These are phyloP conservation scores for Drosophila picticornis DNA, from an alignment of 2,888 invertebrate species.

Conservation along the genomic window DNA sequence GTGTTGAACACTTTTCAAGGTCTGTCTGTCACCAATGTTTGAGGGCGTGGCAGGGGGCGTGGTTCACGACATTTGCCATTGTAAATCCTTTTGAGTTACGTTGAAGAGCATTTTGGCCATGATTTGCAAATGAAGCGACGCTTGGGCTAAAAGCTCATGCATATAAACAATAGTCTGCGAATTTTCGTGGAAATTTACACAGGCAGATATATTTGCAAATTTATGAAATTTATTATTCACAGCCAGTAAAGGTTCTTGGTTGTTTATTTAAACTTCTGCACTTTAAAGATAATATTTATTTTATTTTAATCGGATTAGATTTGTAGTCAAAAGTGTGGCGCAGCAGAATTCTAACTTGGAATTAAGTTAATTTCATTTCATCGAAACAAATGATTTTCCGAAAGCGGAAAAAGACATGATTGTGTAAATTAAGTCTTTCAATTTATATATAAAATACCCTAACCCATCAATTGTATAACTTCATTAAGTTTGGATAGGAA, in stretches of 20 bases:
- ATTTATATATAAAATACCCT: background rate
- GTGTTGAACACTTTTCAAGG: slow-evolving; percentile 51
- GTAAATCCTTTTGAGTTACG: slow-evolving; percentile 37
- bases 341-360: too few species aligned
- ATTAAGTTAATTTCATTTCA: too few species aligned
- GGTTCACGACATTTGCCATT: slow-evolving; percentile 24
- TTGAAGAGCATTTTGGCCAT: background rate
- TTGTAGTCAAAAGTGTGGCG: background rate
- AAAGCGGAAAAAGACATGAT: too few species aligned
- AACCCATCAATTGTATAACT: too few species aligned
- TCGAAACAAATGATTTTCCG: too few species aligned
- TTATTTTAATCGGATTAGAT: background rate
- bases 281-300: background rate
- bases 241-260: background rate
- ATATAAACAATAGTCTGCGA: background rate
- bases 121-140: slow-evolving; percentile 1
- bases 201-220: background rate
- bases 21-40: slow-evolving; percentile 34
- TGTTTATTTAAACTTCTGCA: background rate
- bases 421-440: too few species aligned
- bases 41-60: slow-evolving; percentile 10
- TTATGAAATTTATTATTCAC: background rate
- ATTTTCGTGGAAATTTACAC: background rate
- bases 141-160: background rate
- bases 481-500: too few species aligned